phyloP scores from a whole-genome alignment of 2,797 vertebrate species.

The Amphiprion clarkii region DNA sequence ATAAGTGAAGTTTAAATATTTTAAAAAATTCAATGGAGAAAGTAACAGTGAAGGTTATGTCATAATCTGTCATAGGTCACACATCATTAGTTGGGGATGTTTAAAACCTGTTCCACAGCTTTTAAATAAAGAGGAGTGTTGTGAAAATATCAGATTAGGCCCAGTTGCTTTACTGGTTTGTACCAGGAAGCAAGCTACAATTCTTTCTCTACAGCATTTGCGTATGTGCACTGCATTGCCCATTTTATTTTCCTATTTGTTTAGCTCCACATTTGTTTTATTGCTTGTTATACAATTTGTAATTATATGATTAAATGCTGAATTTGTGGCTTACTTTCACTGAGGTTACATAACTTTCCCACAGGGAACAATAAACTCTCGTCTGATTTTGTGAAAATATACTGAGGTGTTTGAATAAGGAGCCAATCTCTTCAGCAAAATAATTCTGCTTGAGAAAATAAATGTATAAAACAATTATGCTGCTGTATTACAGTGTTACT shows the following conservation, averaged over 20 bases:
- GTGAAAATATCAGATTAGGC: not conserved
- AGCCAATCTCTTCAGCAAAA: conserved; percentile 7
- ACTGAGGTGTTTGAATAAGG: not conserved
- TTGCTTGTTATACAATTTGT: too few relatives aligned
- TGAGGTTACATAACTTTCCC: not conserved
- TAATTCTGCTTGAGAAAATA: not conserved
- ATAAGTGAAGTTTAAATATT: not conserved
- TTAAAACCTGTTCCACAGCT: not conserved
- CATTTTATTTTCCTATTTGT: not conserved
- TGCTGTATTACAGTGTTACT: not conserved
- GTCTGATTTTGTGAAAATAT: not conserved
- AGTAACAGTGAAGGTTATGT: not conserved
- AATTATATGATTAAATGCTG: not conserved
- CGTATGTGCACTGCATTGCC: not conserved
- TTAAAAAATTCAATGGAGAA: not conserved
- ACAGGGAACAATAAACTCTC: not conserved
- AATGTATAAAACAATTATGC: not conserved
- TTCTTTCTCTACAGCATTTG: not conserved
- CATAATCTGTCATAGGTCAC: too few relatives aligned
- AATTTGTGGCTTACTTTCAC: not conserved
- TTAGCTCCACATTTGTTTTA: not conserved
- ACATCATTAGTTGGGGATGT: not conserved
- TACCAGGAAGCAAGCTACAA: too few relatives aligned
- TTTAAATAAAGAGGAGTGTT: not conserved
- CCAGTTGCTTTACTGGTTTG: not conserved